These are phyloP conservation scores for Ferdinandea cuprea DNA, from an alignment of 2,888 invertebrate species.

Conservation along the genomic window DNA sequence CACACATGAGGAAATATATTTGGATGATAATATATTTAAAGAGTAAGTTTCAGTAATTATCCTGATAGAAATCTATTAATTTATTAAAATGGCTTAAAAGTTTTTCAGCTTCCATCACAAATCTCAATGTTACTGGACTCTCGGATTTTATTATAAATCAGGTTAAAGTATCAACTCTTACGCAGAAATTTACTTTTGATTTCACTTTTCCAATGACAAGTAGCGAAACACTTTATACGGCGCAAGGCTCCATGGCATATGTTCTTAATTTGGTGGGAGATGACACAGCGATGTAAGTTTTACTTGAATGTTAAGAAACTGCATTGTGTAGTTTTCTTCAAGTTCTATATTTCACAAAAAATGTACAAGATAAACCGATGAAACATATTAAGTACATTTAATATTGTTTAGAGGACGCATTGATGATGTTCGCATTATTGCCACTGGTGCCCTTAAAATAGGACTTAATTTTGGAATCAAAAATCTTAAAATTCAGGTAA, in stretches of 20 bases:
- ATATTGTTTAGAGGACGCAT: conserved; percentile 71
- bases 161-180: conserved; percentile 34
- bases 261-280: conserved; percentile 79
- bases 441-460: conserved; percentile 77
- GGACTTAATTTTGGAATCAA: conserved; percentile 76
- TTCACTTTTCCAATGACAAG: conserved; percentile 72
- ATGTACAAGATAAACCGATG: no score
- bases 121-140: conserved; percentile 36
- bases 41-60: no score
- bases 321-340: no score
- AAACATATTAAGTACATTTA: neutral
- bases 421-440: conserved; percentile 73
- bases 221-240: conserved; percentile 78
- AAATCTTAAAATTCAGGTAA: conserved; percentile 77
- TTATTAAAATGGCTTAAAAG: conserved; percentile 8
- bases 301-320: no score
- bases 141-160: conserved; percentile 55
- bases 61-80: no score
- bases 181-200: conserved; percentile 41
- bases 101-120: conserved; percentile 57
- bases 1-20: conserved; percentile 32
- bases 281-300: conserved; percentile 78
- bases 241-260: conserved; percentile 79
- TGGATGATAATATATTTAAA: conserved; percentile 52
- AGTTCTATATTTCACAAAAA: no score